Evolutionary conservation across 2,888 invertebrate species (phyloP).

Genomic region (Amiota minor): DNA sequence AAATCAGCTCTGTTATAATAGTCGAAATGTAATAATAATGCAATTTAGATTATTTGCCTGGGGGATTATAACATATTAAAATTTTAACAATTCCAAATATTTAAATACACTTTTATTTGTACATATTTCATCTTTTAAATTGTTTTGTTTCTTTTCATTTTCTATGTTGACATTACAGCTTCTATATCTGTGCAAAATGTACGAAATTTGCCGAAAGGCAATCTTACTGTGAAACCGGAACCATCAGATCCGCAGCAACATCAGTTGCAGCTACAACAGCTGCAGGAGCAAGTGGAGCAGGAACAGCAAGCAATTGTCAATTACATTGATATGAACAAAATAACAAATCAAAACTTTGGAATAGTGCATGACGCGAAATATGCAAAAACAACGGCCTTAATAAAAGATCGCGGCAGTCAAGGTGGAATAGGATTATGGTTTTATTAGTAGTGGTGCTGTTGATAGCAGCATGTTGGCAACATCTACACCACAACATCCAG

Average conservation of each 20-base stretch:
- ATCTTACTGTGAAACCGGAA: constrained; percentile 72
- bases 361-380: constrained; percentile 68
- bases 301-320: constrained; percentile 57
- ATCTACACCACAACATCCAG: constrained; percentile 59
- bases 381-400: constrained; percentile 68
- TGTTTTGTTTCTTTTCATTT: constrained; percentile 46
- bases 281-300: constrained; percentile 41
- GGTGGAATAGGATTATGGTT: constrained; percentile 14
- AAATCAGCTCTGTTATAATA: too few relatives aligned
- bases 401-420: constrained; percentile 47
- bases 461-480: constrained; percentile 41
- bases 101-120: too few relatives aligned
- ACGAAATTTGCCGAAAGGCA: constrained; percentile 72
- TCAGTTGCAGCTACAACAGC: constrained; percentile 41
- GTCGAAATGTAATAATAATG: too few relatives aligned
- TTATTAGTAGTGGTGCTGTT: constrained; percentile 28
- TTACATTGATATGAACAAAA: constrained; percentile 65
- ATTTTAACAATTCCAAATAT: constrained; percentile 40
- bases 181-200: constrained; percentile 79
- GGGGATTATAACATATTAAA: neutral
- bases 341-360: constrained; percentile 70
- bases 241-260: constrained; percentile 63
- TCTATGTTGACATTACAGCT: constrained; percentile 75
- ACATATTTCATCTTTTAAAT: constrained; percentile 28
- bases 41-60: too few relatives aligned